A percentile compares a stretch with the other conserved stretches of the same genome.
These are phyloP conservation scores for Sinocyclocheilus anshuiensis DNA, from an alignment of 2,113 vertebrate species.

Conservation along the genomic window DNA sequence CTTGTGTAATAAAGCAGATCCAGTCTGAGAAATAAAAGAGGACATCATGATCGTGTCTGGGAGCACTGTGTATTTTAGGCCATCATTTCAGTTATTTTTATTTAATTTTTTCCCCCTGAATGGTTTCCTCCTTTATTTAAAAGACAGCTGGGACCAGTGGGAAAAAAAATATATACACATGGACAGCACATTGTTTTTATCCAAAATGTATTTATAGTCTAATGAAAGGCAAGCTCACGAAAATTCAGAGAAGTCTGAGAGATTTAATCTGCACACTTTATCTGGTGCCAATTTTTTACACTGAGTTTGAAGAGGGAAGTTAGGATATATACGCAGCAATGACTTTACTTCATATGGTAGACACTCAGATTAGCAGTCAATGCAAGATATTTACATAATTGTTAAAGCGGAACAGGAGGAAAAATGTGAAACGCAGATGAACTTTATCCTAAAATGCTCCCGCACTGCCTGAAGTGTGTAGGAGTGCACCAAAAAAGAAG, in stretches of 20 bases:
- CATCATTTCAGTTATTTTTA: constrained; percentile 60
- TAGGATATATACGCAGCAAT: background rate
- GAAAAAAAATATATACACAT: constrained; percentile 52
- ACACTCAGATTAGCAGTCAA: constrained; percentile 46
- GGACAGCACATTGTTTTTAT: constrained; percentile 37
- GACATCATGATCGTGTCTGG: constrained; percentile 61
- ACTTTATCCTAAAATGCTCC: constrained; percentile 50
- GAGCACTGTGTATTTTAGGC: constrained; percentile 64
- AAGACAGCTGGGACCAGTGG: constrained; percentile 57
- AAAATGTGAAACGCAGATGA: constrained; percentile 54
- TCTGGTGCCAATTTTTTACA: background rate
- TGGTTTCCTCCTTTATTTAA: constrained; percentile 78
- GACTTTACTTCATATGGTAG: constrained; percentile 46
- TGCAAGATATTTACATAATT: constrained; percentile 50
- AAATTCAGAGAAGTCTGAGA: constrained; percentile 6
- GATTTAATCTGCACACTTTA: constrained; percentile 1
- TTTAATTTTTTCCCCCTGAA: constrained; percentile 68
- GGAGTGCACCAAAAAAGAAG: constrained; percentile 18
- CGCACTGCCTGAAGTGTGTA: constrained; percentile 52
- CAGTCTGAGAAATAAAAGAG: constrained; percentile 57
- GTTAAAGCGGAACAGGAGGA: constrained; percentile 53
- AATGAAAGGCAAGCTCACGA: constrained; percentile 30
- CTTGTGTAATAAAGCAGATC: constrained; percentile 5
- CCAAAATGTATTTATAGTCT: constrained; percentile 28
- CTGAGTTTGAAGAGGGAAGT: background rate